Evolutionary conservation across 1,140 invertebrate species (phyloP).

Genomic region (Drosophila baimaii): DNA sequence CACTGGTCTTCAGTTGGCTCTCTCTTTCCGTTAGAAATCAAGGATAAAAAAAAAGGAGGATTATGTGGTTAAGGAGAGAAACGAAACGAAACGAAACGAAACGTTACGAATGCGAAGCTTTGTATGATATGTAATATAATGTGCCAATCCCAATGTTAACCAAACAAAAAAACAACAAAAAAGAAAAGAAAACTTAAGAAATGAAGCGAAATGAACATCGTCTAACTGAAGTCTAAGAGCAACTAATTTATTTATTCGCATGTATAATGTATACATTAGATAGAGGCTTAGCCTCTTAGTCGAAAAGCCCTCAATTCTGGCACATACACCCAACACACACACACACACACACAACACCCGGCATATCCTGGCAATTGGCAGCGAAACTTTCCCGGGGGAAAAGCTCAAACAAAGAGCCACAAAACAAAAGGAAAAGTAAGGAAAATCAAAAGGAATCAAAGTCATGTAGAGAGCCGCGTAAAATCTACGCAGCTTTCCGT

Average conservation of each 20-base stretch:
- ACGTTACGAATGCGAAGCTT: conserved; percentile 45
- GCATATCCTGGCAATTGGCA: conserved; percentile 18
- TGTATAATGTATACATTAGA: conserved; percentile 70
- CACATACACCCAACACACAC: conserved; percentile 20
- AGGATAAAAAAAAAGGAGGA: neutral
- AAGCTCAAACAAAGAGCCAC: neutral
- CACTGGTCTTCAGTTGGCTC: conserved; percentile 17
- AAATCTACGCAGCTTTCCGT: neutral
- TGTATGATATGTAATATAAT: conserved; percentile 81
- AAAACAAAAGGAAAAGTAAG: too few species aligned
- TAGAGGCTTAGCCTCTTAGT: conserved; percentile 76
- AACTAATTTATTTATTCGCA: conserved; percentile 61
- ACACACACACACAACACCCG: conserved; percentile 5
- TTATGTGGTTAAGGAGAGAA: conserved; percentile 7
- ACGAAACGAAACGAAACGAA: neutral
- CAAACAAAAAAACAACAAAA: conserved; percentile 28
- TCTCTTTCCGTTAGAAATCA: neutral
- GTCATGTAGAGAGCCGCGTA: neutral
- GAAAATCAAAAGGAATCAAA: neutral
- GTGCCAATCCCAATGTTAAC: conserved; percentile 75
- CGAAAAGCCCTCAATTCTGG: conserved; percentile 45
- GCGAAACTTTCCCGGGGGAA: neutral
- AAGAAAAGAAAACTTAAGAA: conserved; percentile 2
- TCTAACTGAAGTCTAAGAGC: conserved; percentile 27
- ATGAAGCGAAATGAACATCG: conserved; percentile 15